Evolutionary conservation across 2,113 vertebrate species (phyloP), one percentile per base, ranked within the genome.

Genomic region (Phalacrocorax brasilianus): DNA sequence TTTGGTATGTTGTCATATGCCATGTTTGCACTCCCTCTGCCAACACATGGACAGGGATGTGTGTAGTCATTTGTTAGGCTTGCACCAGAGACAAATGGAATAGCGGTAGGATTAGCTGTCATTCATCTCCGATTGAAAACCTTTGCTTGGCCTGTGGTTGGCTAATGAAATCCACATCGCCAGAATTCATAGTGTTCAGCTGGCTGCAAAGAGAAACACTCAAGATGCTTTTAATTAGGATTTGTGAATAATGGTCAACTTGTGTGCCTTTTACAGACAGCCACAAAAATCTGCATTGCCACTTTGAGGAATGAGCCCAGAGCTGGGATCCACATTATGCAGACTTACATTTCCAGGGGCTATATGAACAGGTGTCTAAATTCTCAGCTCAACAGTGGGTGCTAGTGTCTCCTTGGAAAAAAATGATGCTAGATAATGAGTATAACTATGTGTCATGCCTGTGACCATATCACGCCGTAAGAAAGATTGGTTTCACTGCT

Each of bases 211-310:
- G 40, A 95, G 95, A 95, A 84, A 89, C 42, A 27, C 71, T 95
- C 94, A 97, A 96, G 96, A 97, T 88, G 93, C 88, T 97, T 97
- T 95, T 95, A 97, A 97, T 98, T 97, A 98, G 84, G 84, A 86
- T 73, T 47, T 83, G 90, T 49, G 81, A 97, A 95, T 88, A 96
- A 95, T 47, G 87, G 89, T 96, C 93, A 84, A 89, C 95, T 96
- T 96, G 88, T 72, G 88, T 66, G 94, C 77, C n/a, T 89, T 95
- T 85, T 77, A 90, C 45, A 89, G 88, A 77, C 77, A 96, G 89
- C 91, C 94, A 96, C 89, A 95, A 86, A 95, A 95, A 95, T 63
- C 79, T 86, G 77, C 86, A 65, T 59, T 88, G 77, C 86, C 82
- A 86, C 88, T 95, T 87, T 55, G 42, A 96, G 90, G 88, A 96